Evolutionary conservation across 2,888 invertebrate genomes (phyloP).

Genomic region (Agrotis puta): DNA sequence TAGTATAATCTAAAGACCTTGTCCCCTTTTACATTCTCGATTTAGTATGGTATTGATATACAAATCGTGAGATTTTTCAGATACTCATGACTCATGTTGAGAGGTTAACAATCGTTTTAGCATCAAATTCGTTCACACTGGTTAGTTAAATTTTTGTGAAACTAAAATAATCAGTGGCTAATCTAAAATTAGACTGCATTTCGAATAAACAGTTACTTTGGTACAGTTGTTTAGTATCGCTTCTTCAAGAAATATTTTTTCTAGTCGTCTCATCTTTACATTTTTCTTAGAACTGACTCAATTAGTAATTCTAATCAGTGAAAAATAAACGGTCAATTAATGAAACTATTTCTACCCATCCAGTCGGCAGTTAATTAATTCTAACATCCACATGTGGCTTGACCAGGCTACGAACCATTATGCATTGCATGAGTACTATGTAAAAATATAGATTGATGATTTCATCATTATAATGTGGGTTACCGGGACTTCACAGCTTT

Average conservation of each 20-base stretch:
- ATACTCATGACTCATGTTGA: constrained; percentile 8
- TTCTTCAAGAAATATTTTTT: constrained; percentile 8
- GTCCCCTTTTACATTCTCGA: constrained; percentile 40
- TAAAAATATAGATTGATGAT: constrained; percentile 54
- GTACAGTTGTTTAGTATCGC: background rate
- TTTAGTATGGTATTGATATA: constrained; percentile 27
- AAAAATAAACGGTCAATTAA: constrained; percentile 48
- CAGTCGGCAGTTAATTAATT: constrained; percentile 46
- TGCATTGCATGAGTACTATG: constrained; percentile 37
- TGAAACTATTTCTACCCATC: constrained; percentile 45
- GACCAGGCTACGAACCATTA: constrained; percentile 46
- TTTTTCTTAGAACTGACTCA: constrained; percentile 48
- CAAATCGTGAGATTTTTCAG: constrained; percentile 9
- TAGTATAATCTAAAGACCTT: constrained; percentile 38
- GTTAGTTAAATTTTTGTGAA: constrained; percentile 9
- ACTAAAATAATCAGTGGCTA: constrained; percentile 4
- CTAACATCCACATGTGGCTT: constrained; percentile 62
- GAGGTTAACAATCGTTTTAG: constrained; percentile 12
- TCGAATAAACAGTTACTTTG: background rate
- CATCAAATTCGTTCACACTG: constrained; percentile 5
- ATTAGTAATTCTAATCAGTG: constrained; percentile 47
- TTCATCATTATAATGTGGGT: constrained; percentile 67
- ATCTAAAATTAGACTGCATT: constrained; percentile 12
- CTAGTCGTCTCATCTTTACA: constrained; percentile 19
- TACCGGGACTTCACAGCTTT: constrained; percentile 62